Conservation (phyloP, 2,797 vertebrate species). For the Miichthys miiuy region DNA sequence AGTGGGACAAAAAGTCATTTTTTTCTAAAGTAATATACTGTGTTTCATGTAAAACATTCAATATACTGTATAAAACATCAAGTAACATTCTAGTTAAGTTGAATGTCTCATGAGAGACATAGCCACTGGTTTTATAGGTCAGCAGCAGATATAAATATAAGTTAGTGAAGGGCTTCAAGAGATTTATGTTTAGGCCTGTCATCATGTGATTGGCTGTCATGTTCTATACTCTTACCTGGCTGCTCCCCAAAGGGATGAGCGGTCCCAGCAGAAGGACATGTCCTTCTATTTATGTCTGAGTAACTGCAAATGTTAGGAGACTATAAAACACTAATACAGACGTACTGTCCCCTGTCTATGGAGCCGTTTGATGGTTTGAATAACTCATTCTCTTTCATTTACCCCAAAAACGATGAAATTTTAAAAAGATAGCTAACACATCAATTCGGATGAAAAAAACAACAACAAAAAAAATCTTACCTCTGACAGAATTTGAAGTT, state of each 20-base stretch:
- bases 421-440: slow-evolving; percentile 1
- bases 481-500: slow-evolving; percentile 7
- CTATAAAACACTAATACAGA: slow-evolving; percentile 36
- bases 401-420: neutral
- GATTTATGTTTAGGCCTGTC: slow-evolving; percentile 50
- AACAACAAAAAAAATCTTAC: neutral
- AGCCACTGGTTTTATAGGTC: slow-evolving; percentile 54
- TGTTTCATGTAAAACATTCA: slow-evolving; percentile 12
- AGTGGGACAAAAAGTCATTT: neutral
- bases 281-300: slow-evolving; percentile 52
- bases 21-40: neutral
- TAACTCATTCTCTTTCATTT: slow-evolving; percentile 36
- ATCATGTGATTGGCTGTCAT: slow-evolving; percentile 64
- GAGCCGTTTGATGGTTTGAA: slow-evolving; percentile 28
- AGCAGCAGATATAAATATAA: slow-evolving; percentile 60
- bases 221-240: slow-evolving; percentile 61
- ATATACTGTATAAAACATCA: slow-evolving; percentile 6
- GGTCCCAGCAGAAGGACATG: slow-evolving; percentile 47
- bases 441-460: slow-evolving; percentile 1
- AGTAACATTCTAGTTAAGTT: neutral
- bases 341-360: neutral
- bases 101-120: slow-evolving; percentile 26
- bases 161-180: slow-evolving; percentile 41
- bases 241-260: slow-evolving; percentile 46
- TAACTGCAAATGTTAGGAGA: slow-evolving; percentile 36